Percentiles rank a stretch among this genome's conserved stretches.
Conservation (phyloP, 1,140 invertebrate species). For the Drosophila erecta region DNA sequence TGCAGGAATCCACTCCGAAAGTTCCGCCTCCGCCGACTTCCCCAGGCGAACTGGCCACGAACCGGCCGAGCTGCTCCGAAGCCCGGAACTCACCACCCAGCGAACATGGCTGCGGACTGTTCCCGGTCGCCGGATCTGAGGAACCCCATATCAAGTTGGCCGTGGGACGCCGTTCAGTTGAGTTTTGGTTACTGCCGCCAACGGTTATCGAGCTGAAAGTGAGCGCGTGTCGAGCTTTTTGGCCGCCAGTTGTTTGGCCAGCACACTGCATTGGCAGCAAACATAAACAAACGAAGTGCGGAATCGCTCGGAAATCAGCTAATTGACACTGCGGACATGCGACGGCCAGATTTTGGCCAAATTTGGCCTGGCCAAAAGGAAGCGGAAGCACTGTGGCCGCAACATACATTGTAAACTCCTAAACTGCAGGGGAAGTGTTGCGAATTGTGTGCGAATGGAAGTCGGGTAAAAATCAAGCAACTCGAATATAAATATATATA, state of each 20-base stretch:
- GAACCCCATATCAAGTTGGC: conserved; percentile 33
- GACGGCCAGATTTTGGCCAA: conserved; percentile 35
- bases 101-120: conserved; percentile 28
- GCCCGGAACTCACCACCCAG: conserved; percentile 58
- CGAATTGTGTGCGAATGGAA: conserved; percentile 44
- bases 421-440: conserved; percentile 8
- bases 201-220: conserved; percentile 56
- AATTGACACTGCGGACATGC: conserved; percentile 29
- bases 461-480: conserved; percentile 40
- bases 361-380: conserved; percentile 24
- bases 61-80: conserved; percentile 16
- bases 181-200: conserved; percentile 79
- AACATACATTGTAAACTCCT: conserved; percentile 20
- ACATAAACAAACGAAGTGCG: conserved; percentile 50
- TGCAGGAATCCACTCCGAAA: conserved; percentile 71
- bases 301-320: background rate
- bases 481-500: conserved; percentile 33
- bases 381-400: conserved; percentile 27
- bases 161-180: conserved; percentile 62
- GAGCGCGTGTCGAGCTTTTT: conserved; percentile 36
- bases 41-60: conserved; percentile 6
- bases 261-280: conserved; percentile 26
- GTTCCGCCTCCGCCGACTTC: conserved; percentile 3
- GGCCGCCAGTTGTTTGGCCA: conserved; percentile 7
- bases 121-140: conserved; percentile 9